Percentiles rank a stretch among this genome's conserved stretches.
Conservation (phyloP, 2,888 invertebrate genomes). For the Caenorhabditis sp. region DNA sequence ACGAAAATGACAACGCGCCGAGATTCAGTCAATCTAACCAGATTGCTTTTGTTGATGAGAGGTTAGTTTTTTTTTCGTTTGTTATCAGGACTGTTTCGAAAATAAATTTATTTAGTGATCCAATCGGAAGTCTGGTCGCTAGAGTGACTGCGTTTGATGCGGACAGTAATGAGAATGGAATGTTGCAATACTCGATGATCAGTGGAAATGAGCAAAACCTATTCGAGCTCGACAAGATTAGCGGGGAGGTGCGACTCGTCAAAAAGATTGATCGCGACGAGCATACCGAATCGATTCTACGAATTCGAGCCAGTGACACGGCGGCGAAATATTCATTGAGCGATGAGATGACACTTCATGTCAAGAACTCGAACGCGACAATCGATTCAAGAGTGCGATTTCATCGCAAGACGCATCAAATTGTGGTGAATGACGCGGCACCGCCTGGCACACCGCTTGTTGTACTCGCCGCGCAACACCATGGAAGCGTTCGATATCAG, state of each 20-base stretch:
- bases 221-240: slow-evolving; percentile 57
- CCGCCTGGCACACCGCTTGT: slow-evolving; percentile 40
- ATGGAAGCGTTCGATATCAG: slow-evolving; percentile 32
- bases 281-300: slow-evolving; percentile 82
- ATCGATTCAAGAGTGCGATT: slow-evolving; percentile 30
- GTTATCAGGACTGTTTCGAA: no score
- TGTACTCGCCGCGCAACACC: slow-evolving; percentile 26
- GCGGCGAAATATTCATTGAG: slow-evolving; percentile 28
- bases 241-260: slow-evolving; percentile 54
- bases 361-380: slow-evolving; percentile 12
- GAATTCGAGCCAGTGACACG: slow-evolving; percentile 81
- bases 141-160: slow-evolving; percentile 88
- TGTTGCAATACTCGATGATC: slow-evolving; percentile 85
- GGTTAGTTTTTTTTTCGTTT: slow-evolving; percentile 5
- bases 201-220: slow-evolving; percentile 77
- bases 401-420: slow-evolving; percentile 21
- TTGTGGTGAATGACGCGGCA: slow-evolving; percentile 32
- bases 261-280: slow-evolving; percentile 31
- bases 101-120: neutral
- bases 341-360: slow-evolving; percentile 28
- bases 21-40: slow-evolving; percentile 63
- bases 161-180: slow-evolving; percentile 90
- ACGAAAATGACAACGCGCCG: slow-evolving; percentile 73
- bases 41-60: slow-evolving; percentile 37
- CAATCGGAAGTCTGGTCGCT: slow-evolving; percentile 52